These are phyloP conservation scores for Branchellion lobata DNA, from an alignment of 2,888 invertebrate genomes.

Conservation along the genomic window DNA sequence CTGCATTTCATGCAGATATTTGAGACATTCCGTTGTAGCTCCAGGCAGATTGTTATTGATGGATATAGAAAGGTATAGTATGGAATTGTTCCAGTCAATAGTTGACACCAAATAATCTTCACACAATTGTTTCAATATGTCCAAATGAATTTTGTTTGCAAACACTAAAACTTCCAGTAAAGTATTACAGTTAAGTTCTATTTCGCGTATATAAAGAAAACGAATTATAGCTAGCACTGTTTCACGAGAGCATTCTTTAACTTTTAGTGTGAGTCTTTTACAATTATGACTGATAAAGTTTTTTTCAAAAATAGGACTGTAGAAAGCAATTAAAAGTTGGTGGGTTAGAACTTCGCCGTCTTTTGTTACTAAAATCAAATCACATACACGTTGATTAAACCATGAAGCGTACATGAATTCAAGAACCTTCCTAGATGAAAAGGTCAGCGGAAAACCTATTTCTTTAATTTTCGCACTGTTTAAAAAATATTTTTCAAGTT, in stretches of 20 bases:
- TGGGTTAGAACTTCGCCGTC: constrained; percentile 17
- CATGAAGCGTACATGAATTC: neutral
- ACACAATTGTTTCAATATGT: neutral
- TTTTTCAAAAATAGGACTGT: constrained; percentile 5
- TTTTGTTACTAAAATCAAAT: neutral
- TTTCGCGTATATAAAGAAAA: constrained; percentile 24
- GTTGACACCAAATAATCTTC: neutral
- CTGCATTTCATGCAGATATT: neutral
- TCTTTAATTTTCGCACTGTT: neutral
- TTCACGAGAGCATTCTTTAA: constrained; percentile 4
- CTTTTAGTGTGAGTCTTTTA: neutral
- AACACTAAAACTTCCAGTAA: neutral
- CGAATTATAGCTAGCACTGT: neutral
- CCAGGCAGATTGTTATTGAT: neutral
- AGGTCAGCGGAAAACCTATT: constrained; percentile 12
- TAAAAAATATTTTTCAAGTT: too few relatives aligned
- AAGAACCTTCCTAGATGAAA: constrained; percentile 5
- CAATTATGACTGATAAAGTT: neutral
- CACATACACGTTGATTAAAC: constrained; percentile 18
- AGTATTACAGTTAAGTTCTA: constrained; percentile 17
- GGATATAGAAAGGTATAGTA: constrained; percentile 6
- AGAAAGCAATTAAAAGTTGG: neutral
- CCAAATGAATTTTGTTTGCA: constrained; percentile 19
- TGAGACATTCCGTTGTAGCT: neutral
- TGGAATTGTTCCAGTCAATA: neutral